Conservation (phyloP, 2,797 vertebrate species). For the Sebastes kiyomatsui region DNA sequence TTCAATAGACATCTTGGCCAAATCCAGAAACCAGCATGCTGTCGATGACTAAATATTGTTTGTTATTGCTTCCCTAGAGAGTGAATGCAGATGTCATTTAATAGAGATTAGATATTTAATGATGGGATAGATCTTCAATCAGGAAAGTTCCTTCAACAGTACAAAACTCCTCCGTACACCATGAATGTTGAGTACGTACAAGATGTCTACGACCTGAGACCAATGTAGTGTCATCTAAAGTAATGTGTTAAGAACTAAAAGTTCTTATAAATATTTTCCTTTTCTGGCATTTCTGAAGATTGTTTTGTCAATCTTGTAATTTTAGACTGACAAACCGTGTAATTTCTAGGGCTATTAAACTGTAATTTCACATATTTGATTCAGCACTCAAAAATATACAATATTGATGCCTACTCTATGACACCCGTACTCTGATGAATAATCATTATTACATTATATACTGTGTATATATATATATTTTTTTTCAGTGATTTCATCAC, state of each 20-base stretch:
- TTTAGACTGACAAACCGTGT: not conserved
- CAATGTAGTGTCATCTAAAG: not conserved
- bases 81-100: not conserved
- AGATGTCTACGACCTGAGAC: not conserved
- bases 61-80: not conserved
- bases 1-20: not conserved
- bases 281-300: not conserved
- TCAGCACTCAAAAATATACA: not conserved
- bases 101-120: not conserved
- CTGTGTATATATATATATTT: no score
- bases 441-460: not conserved
- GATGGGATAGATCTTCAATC: not conserved
- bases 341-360: not conserved
- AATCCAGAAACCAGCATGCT: not conserved
- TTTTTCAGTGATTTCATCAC: slow-evolving; percentile 3
- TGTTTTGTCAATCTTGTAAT: slow-evolving; percentile 6
- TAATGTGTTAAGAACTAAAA: not conserved
- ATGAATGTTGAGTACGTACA: not conserved
- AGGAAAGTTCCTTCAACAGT: not conserved
- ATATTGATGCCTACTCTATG: not conserved
- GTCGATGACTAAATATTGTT: not conserved
- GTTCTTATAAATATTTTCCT: not conserved
- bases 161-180: not conserved
- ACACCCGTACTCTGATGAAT: not conserved
- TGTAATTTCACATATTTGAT: slow-evolving; percentile 7